Conservation (phyloP, 2,113 vertebrate genomes). For the Crotalus tigris region DNA sequence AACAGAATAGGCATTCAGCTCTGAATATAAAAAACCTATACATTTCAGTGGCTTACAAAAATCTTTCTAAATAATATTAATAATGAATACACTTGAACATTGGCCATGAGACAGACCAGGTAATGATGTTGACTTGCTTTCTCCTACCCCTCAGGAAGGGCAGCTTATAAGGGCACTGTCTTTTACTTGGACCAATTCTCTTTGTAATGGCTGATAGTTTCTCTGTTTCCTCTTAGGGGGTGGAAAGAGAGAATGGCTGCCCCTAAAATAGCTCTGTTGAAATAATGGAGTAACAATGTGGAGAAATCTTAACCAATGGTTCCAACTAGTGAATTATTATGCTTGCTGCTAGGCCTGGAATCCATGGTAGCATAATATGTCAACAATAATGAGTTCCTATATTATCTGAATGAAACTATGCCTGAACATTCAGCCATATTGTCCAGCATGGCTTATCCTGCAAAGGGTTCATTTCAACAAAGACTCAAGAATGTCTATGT, state of each 20-base stretch:
- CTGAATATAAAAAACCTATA: background rate
- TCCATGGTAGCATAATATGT: background rate
- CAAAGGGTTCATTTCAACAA: background rate
- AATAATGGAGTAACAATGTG: background rate
- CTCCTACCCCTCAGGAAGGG: background rate
- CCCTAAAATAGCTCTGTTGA: background rate
- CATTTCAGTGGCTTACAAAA: background rate
- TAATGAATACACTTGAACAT: background rate
- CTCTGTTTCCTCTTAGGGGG: background rate
- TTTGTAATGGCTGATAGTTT: background rate
- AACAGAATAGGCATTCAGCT: background rate
- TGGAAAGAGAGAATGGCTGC: background rate
- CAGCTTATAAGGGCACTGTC: background rate
- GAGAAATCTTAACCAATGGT: background rate
- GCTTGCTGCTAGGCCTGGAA: background rate
- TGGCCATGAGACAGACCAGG: too few species aligned
- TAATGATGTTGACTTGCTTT: background rate
- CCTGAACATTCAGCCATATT: background rate
- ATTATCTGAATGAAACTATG: background rate
- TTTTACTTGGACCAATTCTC: background rate
- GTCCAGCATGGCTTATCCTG: background rate
- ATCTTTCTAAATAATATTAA: background rate
- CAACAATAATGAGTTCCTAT: background rate
- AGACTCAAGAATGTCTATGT: background rate
- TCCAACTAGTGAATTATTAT: background rate